Conservation (phyloP, 2,797 vertebrate genomes). For the Perdix hodgsoniae region DNA sequence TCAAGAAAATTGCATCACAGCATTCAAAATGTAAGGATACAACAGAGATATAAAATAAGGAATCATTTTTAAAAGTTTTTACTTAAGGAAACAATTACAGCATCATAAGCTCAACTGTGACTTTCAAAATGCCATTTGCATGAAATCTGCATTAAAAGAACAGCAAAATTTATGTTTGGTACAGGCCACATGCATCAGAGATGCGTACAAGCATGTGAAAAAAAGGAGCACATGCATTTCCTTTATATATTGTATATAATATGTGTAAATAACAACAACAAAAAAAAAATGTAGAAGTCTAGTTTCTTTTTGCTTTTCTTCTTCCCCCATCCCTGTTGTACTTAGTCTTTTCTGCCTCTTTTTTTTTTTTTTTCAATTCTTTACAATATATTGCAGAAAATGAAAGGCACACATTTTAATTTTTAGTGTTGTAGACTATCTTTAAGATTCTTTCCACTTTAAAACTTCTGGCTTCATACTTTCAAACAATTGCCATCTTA, state of each 20-base stretch:
- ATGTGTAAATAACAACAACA: neutral
- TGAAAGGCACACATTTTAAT: neutral
- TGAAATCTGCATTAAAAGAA: neutral
- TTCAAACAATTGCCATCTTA: constrained; percentile 52
- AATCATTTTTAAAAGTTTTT: neutral
- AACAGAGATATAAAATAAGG: neutral
- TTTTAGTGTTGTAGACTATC: neutral
- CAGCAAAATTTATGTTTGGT: neutral
- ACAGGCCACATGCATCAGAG: neutral
- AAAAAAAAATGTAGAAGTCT: neutral
- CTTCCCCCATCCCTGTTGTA: neutral
- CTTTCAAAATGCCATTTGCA: neutral
- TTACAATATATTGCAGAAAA: neutral
- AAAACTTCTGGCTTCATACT: constrained; percentile 26
- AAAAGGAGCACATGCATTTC: neutral
- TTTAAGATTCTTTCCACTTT: neutral
- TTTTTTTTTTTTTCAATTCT: neutral
- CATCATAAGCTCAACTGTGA: neutral
- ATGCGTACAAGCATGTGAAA: neutral
- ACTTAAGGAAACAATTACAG: neutral
- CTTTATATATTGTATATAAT: neutral
- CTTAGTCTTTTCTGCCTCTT: neutral
- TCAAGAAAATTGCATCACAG: neutral
- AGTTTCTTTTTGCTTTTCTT: neutral
- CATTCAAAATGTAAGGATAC: neutral